These are phyloP conservation scores for Caenorhabditis angaria DNA, from an alignment of 2,888 invertebrate species.

Conservation along the genomic window DNA sequence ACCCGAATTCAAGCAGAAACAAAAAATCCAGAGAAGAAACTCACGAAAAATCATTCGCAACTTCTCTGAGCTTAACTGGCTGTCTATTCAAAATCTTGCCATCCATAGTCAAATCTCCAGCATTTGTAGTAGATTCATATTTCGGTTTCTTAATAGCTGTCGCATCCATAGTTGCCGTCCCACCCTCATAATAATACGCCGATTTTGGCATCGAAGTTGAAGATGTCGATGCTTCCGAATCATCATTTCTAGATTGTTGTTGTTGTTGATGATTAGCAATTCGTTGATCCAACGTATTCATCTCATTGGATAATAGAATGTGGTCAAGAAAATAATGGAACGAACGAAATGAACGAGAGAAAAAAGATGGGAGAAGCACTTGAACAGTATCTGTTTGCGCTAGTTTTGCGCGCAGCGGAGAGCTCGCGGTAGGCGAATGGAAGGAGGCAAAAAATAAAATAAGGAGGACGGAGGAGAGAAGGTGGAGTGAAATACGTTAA, in stretches of 20 bases:
- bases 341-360: neutral
- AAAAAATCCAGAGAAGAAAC: neutral
- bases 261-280: neutral
- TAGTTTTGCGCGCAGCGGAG: constrained; percentile 1
- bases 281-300: constrained; percentile 2
- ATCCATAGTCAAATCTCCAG: constrained; percentile 1
- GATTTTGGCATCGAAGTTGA: constrained; percentile 2
- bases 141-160: neutral
- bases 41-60: neutral
- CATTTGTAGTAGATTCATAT: neutral
- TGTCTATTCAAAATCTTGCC: neutral
- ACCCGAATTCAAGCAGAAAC: neutral
- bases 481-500: constrained; percentile 8
- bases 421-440: constrained; percentile 8
- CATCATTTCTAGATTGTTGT: neutral
- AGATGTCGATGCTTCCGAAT: neutral
- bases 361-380: constrained; percentile 21
- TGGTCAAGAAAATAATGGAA: neutral
- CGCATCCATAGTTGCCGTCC: neutral
- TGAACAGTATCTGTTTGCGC: constrained; percentile 5
- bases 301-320: constrained; percentile 4
- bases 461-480: constrained; percentile 20
- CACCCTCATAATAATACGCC: neutral
- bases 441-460: constrained; percentile 11
- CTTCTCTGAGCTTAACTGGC: neutral